These are phyloP conservation scores for Adela reaumurella DNA, from an alignment of 2,888 invertebrate genomes.

Conservation along the genomic window DNA sequence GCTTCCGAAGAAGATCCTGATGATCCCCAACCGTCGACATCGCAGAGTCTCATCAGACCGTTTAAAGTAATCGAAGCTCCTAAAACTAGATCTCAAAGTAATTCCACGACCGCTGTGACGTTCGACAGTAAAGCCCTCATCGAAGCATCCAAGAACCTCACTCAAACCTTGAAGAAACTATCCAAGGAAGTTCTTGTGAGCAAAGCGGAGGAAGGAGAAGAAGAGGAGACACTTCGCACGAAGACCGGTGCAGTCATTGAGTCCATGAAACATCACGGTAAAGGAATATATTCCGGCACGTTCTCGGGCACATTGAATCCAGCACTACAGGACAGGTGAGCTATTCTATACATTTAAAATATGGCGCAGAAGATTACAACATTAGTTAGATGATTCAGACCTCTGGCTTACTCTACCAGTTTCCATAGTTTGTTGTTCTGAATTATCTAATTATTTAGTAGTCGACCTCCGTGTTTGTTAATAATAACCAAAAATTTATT, in stretches of 20 bases:
- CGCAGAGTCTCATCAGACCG: conserved; percentile 39
- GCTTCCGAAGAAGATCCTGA: conserved; percentile 30
- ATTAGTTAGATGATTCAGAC: too few relatives aligned
- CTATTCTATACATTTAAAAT: too few relatives aligned
- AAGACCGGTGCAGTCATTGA: conserved; percentile 78
- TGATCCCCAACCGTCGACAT: conserved; percentile 16
- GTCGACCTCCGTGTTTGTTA: too few relatives aligned
- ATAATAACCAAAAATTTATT: too few relatives aligned
- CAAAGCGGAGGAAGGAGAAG: conserved; percentile 48
- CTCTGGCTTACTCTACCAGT: too few relatives aligned
- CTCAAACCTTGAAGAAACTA: conserved; percentile 84
- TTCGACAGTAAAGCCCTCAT: conserved; percentile 73
- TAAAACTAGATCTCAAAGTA: conserved; percentile 29
- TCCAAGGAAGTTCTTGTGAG: conserved; percentile 85
- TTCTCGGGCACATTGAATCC: conserved; percentile 94
- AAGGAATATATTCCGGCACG: conserved; percentile 94
- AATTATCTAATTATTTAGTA: too few relatives aligned
- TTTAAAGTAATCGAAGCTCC: conserved; percentile 37
- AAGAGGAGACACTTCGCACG: conserved; percentile 48
- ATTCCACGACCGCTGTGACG: conserved; percentile 25
- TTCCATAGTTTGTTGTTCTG: too few relatives aligned
- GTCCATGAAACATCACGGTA: conserved; percentile 90
- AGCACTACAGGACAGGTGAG: conserved; percentile 78
- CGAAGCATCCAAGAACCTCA: conserved; percentile 88
- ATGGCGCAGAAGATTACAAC: too few relatives aligned